Evolutionary conservation across 2,113 vertebrate genomes (phyloP).

Genomic region (Ageneiosus marmoratus): DNA sequence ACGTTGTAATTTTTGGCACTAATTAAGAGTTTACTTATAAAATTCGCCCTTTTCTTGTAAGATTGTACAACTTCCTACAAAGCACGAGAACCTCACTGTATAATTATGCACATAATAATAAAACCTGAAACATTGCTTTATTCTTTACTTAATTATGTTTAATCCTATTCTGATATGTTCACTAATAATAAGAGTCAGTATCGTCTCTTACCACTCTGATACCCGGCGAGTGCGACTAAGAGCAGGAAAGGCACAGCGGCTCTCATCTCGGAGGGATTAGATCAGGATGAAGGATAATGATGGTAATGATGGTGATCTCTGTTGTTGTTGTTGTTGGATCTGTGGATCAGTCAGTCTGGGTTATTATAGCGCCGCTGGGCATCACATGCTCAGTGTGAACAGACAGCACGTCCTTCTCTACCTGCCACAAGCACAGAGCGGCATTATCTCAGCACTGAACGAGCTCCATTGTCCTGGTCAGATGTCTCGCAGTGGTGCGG

Average conservation of each 20-base stretch:
- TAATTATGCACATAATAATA: too few species aligned
- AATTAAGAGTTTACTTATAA: not conserved
- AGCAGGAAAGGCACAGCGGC: conserved; percentile 53
- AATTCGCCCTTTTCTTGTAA: too few species aligned
- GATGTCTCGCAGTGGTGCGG: conserved; percentile 60
- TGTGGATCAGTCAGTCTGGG: conserved; percentile 18
- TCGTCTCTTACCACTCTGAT: conserved; percentile 65
- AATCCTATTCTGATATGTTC: not conserved
- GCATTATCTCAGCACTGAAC: conserved; percentile 68
- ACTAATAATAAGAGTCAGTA: not conserved
- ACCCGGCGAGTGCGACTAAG: conserved; percentile 60
- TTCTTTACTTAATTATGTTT: not conserved
- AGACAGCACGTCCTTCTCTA: conserved; percentile 65
- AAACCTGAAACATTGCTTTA: not conserved
- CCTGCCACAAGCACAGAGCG: conserved; percentile 67
- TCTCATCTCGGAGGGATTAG: conserved; percentile 61
- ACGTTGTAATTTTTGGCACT: not conserved
- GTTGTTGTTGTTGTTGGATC: conserved; percentile 1
- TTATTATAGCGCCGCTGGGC: conserved; percentile 60
- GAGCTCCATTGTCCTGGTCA: conserved; percentile 67
- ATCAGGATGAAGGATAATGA: conserved; percentile 10
- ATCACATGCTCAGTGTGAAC: conserved; percentile 69
- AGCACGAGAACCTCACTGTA: too few species aligned
- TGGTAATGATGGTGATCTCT: not conserved
- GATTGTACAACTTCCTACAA: too few species aligned